Evolutionary conservation across 2,888 invertebrate species (phyloP).

Genomic region (Hirtodrosophila alboralis): DNA sequence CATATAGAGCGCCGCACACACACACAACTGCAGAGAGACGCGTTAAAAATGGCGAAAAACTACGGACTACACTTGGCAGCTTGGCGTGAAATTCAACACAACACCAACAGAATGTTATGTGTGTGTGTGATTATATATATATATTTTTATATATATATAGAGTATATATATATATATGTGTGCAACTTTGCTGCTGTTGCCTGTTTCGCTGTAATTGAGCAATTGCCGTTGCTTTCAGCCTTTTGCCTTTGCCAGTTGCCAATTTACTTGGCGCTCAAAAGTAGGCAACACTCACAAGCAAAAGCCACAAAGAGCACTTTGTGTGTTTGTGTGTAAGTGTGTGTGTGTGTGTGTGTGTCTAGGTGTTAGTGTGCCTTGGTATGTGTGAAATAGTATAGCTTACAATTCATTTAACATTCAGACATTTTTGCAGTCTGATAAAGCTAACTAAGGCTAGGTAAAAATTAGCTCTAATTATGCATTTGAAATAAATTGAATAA

Average conservation of each 20-base stretch:
- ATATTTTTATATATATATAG: constrained; percentile 28
- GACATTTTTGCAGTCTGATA: too few relatives aligned
- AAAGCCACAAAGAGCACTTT: not conserved
- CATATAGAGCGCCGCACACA: constrained; percentile 2
- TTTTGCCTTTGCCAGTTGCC: constrained; percentile 34
- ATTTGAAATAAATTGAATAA: too few relatives aligned
- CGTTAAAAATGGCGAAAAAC: constrained; percentile 77
- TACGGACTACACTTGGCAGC: constrained; percentile 78
- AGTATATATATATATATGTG: constrained; percentile 9
- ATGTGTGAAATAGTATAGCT: too few relatives aligned
- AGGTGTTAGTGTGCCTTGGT: not conserved
- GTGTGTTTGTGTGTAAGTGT: not conserved
- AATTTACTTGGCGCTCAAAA: constrained; percentile 65
- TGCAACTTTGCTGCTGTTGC: constrained; percentile 34
- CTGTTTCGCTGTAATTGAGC: constrained; percentile 75
- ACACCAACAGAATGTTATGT: constrained; percentile 51
- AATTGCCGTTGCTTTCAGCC: constrained; percentile 61
- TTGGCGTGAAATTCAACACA: constrained; percentile 79
- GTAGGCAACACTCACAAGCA: constrained; percentile 61
- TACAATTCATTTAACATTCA: too few relatives aligned
- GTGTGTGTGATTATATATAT: constrained; percentile 21
- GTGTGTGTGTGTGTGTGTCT: not conserved
- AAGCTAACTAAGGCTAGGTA: too few relatives aligned
- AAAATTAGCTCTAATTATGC: too few relatives aligned
- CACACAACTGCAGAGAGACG: constrained; percentile 36